Evolutionary conservation across 1,140 invertebrate species (phyloP), one percentile per base, ranked within the genome.

Genomic region (Uloborus diversus): DNA sequence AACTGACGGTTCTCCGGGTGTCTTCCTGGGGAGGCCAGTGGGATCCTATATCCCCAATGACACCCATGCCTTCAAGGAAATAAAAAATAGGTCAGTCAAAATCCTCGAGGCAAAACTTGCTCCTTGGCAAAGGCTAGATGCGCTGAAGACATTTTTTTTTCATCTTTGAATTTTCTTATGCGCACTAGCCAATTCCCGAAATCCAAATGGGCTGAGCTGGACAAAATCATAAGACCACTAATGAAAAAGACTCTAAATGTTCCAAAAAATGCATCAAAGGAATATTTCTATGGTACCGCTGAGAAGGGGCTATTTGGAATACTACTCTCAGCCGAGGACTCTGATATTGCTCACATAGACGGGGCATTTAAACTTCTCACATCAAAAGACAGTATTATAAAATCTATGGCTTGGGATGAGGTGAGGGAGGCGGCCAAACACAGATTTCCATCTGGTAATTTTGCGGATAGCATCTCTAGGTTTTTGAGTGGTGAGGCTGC

Each of bases 121-220:
- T 13, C 57, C 57, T 4, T 61, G 57, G 57, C 57, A 56, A 20
- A 17, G 57, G 57, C 25, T 61, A 28, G 57, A 56, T 56, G 51
- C 51, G 9, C n/a, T 56, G 23, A 56, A 56, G 23, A 20, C 51
- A 7, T 56, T 56, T 56, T 56, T 7, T 61, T 27, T n/a, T 20
- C 51, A 5, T 56, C 51, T 56, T 20, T 56, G 5, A 5, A 5
- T 4, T 56, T 56, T 20, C 5, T 20, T 5, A 56, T 56, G 51
- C 51, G 51, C 9, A 56, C 51, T 7, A 25, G n/a, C 51, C 51
- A 56, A 20, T 20, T 56, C 20, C 5, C 51, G 5, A 56, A 56
- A 20, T 5, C 5, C 4, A 20, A 56, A 7, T 56, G 51, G 51
- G 5, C 5, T 4, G 20, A 56, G 23, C 4, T 56, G 5, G 51